Base-by-base conservation (phyloP, 37 sponge, comb jelly and placozoan species). In the Crambe crambe region DNA sequence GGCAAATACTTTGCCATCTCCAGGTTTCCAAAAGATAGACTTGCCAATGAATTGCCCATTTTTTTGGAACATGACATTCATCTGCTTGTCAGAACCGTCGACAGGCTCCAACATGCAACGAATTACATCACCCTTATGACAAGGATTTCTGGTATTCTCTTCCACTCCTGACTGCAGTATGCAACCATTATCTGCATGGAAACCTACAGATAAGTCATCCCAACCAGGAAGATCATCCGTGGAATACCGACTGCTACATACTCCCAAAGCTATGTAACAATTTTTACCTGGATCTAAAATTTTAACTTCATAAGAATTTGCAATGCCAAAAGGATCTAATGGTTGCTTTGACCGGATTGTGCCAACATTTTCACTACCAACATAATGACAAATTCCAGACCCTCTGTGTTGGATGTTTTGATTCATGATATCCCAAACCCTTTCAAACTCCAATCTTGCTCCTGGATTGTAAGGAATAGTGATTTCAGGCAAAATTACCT, bases 211-310 rank as follows among this genome's bases (percentile, higher is more conserved):
- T 2, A 51, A 25, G 15, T 75, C 60, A 23, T 70, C 63, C 92
- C 92, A 92, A 10, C 92, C 92, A 9, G 85, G 89, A 21, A 92
- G 74, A 29, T 42, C 37, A n/a, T 58, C 80, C 37, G 47, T n/a
- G 8, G 88, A 69, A 59, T 84, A 92, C 23, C 6, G 42, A 30
- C 68, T 29, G 37, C 72, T 70, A 37, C 92, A 92, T 26, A 87
- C 73, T 23, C 92, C 92, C 9, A 87, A 23, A 1, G 89, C 92
- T 36, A 92, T 92, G 67, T 69, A 81, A 41, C 89, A 67, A 5
- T 65, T 61, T 0, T 84, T 32, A 0, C 92, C 92, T 0, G 85
- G 68, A 37, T 83, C 59, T 12, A 87, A 31, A 2, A 92, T 80
- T n/a, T 83, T 80, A 51, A 92, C 81, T 26, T 92, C 92, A 77